Percentiles rank a stretch among this genome's conserved stretches.
Evolutionary conservation across 2,113 vertebrate species (phyloP).

Genomic region (Grantiella picta): DNA sequence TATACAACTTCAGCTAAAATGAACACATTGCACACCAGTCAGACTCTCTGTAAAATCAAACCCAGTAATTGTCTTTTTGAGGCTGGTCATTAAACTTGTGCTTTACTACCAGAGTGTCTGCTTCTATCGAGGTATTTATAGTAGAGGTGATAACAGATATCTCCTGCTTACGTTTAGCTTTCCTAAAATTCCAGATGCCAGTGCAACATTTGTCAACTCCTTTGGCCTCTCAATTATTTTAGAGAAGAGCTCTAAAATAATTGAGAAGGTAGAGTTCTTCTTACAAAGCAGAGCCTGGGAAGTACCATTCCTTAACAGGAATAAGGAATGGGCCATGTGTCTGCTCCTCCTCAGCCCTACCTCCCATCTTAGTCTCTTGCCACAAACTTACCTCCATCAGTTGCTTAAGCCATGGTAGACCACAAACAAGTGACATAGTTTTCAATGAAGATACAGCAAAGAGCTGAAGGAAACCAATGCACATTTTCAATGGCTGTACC

Average conservation of each 20-base stretch:
- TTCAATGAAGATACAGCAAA: background rate
- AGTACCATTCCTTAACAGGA: background rate
- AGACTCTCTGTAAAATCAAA: background rate
- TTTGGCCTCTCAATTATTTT: background rate
- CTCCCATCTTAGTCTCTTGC: background rate
- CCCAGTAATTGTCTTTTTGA: background rate
- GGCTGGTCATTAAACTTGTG: background rate
- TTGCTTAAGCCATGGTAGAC: background rate
- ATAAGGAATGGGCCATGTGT: background rate
- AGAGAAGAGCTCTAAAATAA: background rate
- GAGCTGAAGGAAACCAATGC: background rate
- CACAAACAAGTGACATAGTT: background rate
- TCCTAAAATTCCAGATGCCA: background rate
- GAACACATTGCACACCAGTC: background rate
- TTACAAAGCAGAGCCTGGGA: background rate
- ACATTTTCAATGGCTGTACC: accelerated
- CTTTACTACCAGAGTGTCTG: background rate
- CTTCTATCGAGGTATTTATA: background rate
- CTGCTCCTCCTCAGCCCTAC: background rate
- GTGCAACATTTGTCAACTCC: background rate
- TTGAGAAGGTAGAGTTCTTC: no score
- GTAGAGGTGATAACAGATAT: background rate
- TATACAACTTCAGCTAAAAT: background rate
- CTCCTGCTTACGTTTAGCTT: background rate
- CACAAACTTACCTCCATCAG: background rate